Conservation (phyloP, 2,888 invertebrate genomes). For the Melanchra persicariae region DNA sequence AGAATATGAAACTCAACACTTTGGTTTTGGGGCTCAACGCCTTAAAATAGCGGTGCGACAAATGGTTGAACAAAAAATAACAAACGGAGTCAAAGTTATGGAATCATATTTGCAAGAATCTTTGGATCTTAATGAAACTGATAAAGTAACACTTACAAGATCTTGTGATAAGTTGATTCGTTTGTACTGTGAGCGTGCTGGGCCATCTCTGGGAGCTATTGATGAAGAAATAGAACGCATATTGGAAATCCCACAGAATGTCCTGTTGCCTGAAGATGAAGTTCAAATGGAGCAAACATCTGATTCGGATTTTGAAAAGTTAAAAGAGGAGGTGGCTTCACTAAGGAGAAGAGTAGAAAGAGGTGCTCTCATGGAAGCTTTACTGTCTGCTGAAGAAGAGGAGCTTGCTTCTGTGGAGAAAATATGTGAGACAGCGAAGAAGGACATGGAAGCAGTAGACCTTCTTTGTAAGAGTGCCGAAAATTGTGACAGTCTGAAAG, state of each 20-base stretch:
- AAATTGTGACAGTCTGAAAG: constrained; percentile 71
- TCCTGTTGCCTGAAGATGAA: constrained; percentile 84
- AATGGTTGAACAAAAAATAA: constrained; percentile 87
- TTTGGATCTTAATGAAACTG: constrained; percentile 83
- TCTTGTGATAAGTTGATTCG: constrained; percentile 84
- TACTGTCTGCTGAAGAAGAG: constrained; percentile 82
- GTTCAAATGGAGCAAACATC: constrained; percentile 80
- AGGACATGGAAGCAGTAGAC: constrained; percentile 84
- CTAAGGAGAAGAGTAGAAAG: constrained; percentile 82
- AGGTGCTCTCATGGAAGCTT: constrained; percentile 84
- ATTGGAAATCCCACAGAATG: constrained; percentile 82
- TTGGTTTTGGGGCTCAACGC: constrained; percentile 87
- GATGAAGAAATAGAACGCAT: constrained; percentile 84
- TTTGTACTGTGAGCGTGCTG: constrained; percentile 83
- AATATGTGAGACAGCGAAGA: constrained; percentile 83
- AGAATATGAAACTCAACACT: constrained; percentile 88
- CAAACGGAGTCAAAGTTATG: constrained; percentile 83
- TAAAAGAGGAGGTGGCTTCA: constrained; percentile 81
- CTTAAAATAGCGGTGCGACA: constrained; percentile 85
- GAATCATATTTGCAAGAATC: constrained; percentile 81
- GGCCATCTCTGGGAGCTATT: constrained; percentile 79
- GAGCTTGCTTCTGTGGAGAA: constrained; percentile 81
- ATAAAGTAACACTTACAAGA: constrained; percentile 79
- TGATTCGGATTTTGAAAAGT: constrained; percentile 79
- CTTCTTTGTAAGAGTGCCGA: constrained; percentile 76